These are phyloP conservation scores for Empidonax alnorum DNA, from an alignment of 2,113 vertebrate species.

Conservation along the genomic window DNA sequence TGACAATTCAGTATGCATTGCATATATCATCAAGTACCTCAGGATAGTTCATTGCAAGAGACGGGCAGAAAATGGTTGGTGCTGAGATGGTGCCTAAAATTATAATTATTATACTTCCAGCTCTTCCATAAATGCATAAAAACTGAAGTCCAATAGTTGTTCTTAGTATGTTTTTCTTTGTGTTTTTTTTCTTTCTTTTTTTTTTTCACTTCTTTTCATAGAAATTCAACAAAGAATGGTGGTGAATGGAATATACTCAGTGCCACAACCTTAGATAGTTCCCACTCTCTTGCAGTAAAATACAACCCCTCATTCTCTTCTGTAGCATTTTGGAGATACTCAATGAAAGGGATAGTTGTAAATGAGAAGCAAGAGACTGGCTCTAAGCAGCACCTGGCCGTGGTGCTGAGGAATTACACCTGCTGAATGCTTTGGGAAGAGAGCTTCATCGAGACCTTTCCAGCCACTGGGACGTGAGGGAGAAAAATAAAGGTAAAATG, in stretches of 20 bases:
- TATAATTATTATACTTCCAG: neutral
- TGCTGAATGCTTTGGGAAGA: neutral
- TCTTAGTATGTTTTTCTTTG: neutral
- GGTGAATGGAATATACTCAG: neutral
- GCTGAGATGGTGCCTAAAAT: neutral
- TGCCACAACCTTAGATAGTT: neutral
- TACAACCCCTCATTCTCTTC: neutral
- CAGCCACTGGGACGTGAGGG: neutral
- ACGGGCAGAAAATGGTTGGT: neutral
- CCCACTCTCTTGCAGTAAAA: neutral
- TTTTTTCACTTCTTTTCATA: neutral
- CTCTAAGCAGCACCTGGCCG: neutral
- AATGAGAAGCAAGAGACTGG: neutral
- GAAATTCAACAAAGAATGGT: neutral
- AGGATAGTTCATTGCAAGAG: neutral
- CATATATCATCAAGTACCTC: neutral
- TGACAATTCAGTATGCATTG: neutral
- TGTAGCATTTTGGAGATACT: rapidly evolving
- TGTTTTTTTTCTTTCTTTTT: neutral
- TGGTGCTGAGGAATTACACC: neutral
- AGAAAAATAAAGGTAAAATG: neutral
- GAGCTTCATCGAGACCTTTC: neutral
- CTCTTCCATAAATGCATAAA: neutral
- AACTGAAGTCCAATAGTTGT: neutral
- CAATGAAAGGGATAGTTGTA: neutral